Conservation (phyloP, 2,113 vertebrate genomes). For the Pollimyrus isidori region DNA sequence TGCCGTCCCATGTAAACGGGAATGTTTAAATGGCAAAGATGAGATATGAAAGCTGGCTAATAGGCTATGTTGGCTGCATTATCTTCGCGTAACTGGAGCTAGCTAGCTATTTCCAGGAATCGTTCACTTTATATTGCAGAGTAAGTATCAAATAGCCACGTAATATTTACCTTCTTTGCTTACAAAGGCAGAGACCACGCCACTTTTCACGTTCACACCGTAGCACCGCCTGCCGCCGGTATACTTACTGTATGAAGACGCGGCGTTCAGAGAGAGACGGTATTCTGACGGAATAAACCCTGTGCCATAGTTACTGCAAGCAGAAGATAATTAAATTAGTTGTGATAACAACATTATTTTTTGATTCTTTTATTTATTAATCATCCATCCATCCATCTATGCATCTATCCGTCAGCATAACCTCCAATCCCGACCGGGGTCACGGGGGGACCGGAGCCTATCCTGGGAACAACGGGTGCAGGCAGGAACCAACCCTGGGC, state of each 20-base stretch:
- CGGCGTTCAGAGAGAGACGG: not conserved
- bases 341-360: not conserved
- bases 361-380: too few species aligned
- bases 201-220: not conserved
- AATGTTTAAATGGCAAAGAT: not conserved
- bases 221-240: not conserved
- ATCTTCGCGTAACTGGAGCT: not conserved
- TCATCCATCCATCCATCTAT: too few species aligned
- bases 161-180: not conserved
- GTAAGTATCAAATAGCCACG: not conserved
- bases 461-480: too few species aligned
- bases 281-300: not conserved
- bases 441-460: too few species aligned
- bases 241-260: not conserved
- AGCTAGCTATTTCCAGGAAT: not conserved
- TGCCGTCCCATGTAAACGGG: not conserved
- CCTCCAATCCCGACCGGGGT: too few species aligned
- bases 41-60: not conserved
- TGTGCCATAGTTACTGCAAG: not conserved
- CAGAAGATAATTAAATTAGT: not conserved
- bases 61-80: not conserved
- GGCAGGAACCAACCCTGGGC: too few species aligned
- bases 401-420: too few species aligned
- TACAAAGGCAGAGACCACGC: not conserved
- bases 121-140: not conserved